Conservation (phyloP, 2,797 vertebrate genomes). For the Sebastes iracundus region DNA sequence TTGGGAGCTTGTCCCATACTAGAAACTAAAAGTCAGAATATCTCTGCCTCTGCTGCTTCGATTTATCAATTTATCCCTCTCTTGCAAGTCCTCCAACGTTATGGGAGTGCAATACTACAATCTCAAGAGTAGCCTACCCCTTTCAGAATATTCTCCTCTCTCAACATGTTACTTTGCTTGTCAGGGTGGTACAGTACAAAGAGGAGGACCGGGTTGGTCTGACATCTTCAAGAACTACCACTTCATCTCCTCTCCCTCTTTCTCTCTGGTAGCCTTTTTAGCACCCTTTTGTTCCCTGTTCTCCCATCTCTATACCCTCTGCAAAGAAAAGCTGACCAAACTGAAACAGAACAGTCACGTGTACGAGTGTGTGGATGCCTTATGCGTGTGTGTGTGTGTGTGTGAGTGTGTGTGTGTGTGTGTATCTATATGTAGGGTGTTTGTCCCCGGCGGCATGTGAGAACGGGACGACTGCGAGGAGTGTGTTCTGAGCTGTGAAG, state of each 20-base stretch:
- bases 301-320: slow-evolving; percentile 2
- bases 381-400: background rate
- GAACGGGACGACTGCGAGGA: slow-evolving; percentile 38
- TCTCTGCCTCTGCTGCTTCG: background rate
- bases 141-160: background rate
- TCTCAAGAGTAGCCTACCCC: background rate
- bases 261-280: background rate
- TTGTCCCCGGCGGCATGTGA: slow-evolving; percentile 50
- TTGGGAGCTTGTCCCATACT: background rate
- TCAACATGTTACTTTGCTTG: background rate
- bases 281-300: background rate
- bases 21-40: background rate
- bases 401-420: slow-evolving; percentile 1
- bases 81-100: background rate
- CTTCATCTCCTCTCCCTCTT: background rate
- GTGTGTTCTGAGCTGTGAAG: slow-evolving; percentile 71
- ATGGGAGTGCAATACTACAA: background rate
- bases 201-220: background rate
- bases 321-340: slow-evolving; percentile 55
- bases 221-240: background rate
- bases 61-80: background rate
- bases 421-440: slow-evolving; percentile 34
- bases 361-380: slow-evolving; percentile 9
- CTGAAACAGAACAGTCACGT: slow-evolving; percentile 43
- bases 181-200: background rate